Conservation (phyloP, 2,113 vertebrate genomes). For the Cyphomyrus discorhynchus region DNA sequence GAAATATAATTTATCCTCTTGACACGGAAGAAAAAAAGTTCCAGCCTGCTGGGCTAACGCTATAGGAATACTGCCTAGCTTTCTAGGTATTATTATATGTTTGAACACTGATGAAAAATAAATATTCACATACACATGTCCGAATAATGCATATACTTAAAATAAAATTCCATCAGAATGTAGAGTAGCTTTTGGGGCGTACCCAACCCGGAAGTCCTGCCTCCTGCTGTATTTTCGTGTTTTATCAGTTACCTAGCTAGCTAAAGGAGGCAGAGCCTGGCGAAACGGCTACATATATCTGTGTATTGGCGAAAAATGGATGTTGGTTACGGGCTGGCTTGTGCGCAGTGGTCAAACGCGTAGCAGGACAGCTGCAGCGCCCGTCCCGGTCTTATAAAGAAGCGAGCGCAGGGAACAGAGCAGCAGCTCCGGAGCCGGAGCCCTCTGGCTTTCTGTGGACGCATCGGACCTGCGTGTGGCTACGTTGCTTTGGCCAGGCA, state of each 20-base stretch:
- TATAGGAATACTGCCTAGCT: not conserved
- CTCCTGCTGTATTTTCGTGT: not conserved
- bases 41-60: not conserved
- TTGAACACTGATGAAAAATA: not conserved
- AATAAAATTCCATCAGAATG: not conserved
- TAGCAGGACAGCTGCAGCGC: not conserved
- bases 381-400: not conserved
- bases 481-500: not conserved
- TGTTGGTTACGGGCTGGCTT: not conserved
- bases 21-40: constrained; percentile 11
- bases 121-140: not conserved
- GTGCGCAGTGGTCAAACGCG: not conserved
- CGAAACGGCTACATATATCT: not conserved
- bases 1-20: not conserved
- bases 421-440: not conserved
- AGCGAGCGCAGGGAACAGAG: not conserved
- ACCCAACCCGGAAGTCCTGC: constrained; percentile 18
- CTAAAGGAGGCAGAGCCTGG: not conserved
- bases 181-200: not conserved
- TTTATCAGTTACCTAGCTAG: not conserved
- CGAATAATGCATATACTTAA: not conserved
- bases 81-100: not conserved
- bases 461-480: not conserved
- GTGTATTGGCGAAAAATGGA: not conserved
- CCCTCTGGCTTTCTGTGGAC: not conserved